Conservation (phyloP, 2,797 vertebrate genomes). For the Pangasius macronema region DNA sequence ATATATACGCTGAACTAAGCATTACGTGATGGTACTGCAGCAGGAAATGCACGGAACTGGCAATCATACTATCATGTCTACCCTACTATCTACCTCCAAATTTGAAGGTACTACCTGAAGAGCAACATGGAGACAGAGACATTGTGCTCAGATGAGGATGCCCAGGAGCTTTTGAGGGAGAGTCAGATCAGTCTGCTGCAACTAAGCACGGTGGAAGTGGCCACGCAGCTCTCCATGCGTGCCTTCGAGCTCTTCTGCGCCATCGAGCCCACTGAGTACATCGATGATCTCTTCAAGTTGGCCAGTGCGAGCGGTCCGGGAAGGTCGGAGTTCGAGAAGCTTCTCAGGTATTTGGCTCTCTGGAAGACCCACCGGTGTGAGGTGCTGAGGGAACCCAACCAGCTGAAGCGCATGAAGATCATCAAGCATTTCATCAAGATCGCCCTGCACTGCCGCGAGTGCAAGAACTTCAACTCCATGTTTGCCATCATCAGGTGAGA, state of each 20-base stretch:
- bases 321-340: no score
- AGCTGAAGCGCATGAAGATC: constrained; percentile 97
- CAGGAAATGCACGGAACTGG: background rate
- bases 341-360: no score
- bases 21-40: background rate
- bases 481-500: constrained; percentile 98
- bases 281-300: constrained; percentile 95
- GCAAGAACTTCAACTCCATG: constrained; percentile 99
- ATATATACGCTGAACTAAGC: background rate
- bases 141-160: constrained; percentile 95
- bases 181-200: constrained; percentile 92
- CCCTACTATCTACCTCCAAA: background rate
- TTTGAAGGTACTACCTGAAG: constrained; percentile 92
- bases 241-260: constrained; percentile 96
- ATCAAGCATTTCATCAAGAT: constrained; percentile 99
- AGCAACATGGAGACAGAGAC: constrained; percentile 99
- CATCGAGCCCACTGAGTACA: constrained; percentile 97
- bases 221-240: constrained; percentile 95
- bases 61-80: background rate
- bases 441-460: constrained; percentile 94
- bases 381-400: constrained; percentile 93
- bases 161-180: constrained; percentile 92
- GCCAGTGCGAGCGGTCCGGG: no score
- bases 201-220: constrained; percentile 95
- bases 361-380: no score